Conservation (phyloP, 2,113 vertebrate species). For the Trinectes maculatus region DNA sequence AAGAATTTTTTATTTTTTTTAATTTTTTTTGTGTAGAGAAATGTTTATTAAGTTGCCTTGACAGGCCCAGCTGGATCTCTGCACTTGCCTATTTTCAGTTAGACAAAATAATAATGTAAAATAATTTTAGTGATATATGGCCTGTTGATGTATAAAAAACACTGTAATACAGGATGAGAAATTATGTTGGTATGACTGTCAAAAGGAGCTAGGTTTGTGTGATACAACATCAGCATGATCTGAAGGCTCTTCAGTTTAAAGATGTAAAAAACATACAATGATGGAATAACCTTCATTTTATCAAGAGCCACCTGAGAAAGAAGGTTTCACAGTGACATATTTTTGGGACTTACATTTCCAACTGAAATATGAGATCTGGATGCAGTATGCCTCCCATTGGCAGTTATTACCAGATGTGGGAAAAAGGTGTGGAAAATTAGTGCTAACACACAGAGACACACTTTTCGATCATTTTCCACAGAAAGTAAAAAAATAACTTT, state of each 20-base stretch:
- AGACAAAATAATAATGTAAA: no score
- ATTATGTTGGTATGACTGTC: background rate
- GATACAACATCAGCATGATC: background rate
- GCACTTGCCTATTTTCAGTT: background rate
- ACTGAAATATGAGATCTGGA: background rate
- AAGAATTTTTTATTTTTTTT: background rate
- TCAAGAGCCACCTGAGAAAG: background rate
- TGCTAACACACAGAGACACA: no score
- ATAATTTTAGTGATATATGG: no score
- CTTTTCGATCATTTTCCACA: no score
- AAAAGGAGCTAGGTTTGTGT: background rate
- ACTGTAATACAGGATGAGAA: background rate
- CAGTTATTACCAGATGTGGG: conserved; percentile 10
- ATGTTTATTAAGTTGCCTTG: background rate
- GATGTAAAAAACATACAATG: background rate
- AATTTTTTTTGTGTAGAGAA: background rate
- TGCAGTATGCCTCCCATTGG: conserved; percentile 4
- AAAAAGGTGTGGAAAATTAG: no score
- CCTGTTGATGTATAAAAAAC: no score
- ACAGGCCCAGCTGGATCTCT: background rate
- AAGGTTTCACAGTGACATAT: background rate
- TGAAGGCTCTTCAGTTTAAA: background rate
- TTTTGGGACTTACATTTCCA: background rate
- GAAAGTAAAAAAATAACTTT: no score
- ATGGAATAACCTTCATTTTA: conserved; percentile 10